Conservation (phyloP, 2,797 vertebrate genomes). For the Schizothorax lantsangensis region DNA sequence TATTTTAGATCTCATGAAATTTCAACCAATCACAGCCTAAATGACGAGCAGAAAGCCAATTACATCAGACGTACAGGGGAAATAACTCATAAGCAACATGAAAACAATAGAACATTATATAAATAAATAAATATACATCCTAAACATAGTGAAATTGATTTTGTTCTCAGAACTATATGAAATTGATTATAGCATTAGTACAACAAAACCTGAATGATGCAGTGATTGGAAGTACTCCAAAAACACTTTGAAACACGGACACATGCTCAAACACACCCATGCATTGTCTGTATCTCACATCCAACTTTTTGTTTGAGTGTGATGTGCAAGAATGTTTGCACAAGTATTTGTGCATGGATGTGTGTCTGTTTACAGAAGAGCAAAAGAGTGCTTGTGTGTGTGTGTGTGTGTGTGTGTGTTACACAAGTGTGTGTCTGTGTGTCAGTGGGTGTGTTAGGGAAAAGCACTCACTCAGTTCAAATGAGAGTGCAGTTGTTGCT, state of each 20-base stretch:
- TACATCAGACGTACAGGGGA: neutral
- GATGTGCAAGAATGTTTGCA: conserved; percentile 57
- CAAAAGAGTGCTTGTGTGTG: conserved; percentile 54
- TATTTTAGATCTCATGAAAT: conserved; percentile 9
- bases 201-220: neutral
- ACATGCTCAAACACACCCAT: neutral
- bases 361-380: conserved; percentile 57
- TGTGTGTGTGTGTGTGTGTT: conserved; percentile 63
- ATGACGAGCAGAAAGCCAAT: neutral
- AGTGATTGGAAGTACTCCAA: neutral
- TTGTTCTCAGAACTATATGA: neutral
- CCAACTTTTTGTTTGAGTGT: conserved; percentile 27
- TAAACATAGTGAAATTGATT: neutral
- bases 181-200: neutral
- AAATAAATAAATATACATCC: conserved; percentile 3
- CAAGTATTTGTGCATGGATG: conserved; percentile 56
- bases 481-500: conserved; percentile 99
- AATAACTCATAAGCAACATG: neutral
- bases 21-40: neutral
- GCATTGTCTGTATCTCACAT: neutral
- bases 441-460: conserved; percentile 72
- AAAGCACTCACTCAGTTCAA: conserved; percentile 85
- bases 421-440: conserved; percentile 58
- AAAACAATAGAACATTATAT: neutral
- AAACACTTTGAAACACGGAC: neutral